Evolutionary conservation across 53 echinoderm and acorn worm genomes (phyloP), one percentile per base, ranked within the genome.

Genomic region (Astropecten irregularis): DNA sequence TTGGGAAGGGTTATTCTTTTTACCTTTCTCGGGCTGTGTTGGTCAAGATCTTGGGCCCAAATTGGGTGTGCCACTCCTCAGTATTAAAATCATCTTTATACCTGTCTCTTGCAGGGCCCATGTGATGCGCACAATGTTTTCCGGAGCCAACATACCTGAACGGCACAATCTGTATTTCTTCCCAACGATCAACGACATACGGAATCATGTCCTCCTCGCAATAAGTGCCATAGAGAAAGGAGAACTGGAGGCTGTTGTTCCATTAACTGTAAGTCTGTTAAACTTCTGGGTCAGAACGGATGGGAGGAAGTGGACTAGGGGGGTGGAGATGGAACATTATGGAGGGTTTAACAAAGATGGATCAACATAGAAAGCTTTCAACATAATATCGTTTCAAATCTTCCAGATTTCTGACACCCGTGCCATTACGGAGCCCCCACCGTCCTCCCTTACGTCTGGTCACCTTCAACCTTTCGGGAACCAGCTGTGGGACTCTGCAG

Each of bases 121-220:
- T 76, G 89, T 89, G 50, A 66, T 40, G 64, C 73, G 59, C 23
- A 74, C 63, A 8, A 54, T 89, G 55, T 89, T 84, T 22, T 42
- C 62, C 16, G 84, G 44, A n/a, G 89, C 38, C 28, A 76, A 16
- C 18, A 15, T 76, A 0, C 89, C 89, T 13, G 89, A 89, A 23
- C 74, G 73, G 35, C 89, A 74, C 69, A 84, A 89, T 34, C 76
- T 84, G 0, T 53, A 46, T 11, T 89, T 67, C 67, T 89, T 89
- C 68, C 89, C 89, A 7, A 89, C 89, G 33, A 89, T 89, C 58
- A 83, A 84, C 26, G 76, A 89, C 57, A 89, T 89, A 22, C 72
- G 83, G 77, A 89, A 89, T 34, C 84, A 89, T 36, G 76, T 84
- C 29, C 49, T 84, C 7, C 71, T 66, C 30, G 84, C 84, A 0